Conservation (phyloP, 2,113 vertebrate genomes). For the Xyliphius kryptos region DNA sequence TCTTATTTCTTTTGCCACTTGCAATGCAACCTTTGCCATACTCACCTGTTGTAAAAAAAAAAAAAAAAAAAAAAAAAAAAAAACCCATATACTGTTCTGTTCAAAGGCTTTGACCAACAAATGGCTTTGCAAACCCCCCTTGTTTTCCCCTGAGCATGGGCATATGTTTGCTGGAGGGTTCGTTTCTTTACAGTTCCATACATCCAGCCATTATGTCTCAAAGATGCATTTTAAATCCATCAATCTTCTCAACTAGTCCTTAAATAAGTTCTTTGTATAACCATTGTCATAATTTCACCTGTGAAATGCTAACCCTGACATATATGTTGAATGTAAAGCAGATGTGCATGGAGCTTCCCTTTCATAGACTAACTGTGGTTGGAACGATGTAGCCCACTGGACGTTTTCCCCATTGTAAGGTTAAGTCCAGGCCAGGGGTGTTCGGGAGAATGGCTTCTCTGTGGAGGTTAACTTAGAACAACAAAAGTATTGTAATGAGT, state of each 20-base stretch:
- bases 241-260: conserved; percentile 1
- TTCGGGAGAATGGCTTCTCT: conserved; percentile 58
- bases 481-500: conserved; percentile 56
- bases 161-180: conserved; percentile 49
- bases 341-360: conserved; percentile 27
- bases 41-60: conserved; percentile 70
- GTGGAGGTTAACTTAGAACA: conserved; percentile 53
- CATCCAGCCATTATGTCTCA: conserved; percentile 38
- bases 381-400: conserved; percentile 55
- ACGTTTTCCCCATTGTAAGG: conserved; percentile 43
- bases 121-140: conserved; percentile 66
- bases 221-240: conserved; percentile 35
- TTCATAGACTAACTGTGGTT: conserved; percentile 55
- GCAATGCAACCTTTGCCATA: conserved; percentile 53
- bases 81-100: conserved; percentile 70
- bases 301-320: conserved; percentile 6
- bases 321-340: neutral
- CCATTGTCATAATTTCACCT: conserved; percentile 2
- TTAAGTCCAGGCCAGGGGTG: conserved; percentile 55
- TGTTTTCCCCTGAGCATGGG: conserved; percentile 27
- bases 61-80: too few relatives aligned
- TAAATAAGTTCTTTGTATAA: conserved; percentile 8
- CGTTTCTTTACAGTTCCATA: conserved; percentile 32
- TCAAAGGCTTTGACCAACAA: conserved; percentile 70
- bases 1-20: conserved; percentile 31